Evolutionary conservation across 2,888 invertebrate genomes (phyloP).

Genomic region (Pollenia griseotomentosa): DNA sequence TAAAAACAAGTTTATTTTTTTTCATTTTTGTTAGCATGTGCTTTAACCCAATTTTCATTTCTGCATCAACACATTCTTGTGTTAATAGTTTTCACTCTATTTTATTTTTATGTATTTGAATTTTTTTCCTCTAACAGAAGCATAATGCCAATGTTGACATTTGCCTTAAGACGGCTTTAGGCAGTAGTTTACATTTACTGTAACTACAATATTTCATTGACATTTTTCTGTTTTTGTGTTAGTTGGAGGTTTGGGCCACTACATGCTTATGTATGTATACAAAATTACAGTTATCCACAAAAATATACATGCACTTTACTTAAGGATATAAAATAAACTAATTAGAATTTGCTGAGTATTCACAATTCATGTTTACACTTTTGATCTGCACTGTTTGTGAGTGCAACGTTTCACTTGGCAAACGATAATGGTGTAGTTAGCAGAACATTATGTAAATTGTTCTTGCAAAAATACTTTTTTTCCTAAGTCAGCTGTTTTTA

Average conservation of each 20-base stretch:
- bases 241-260: slow-evolving; percentile 2
- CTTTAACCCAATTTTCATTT: slow-evolving; percentile 63
- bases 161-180: slow-evolving; percentile 67
- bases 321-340: not conserved
- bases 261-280: not conserved
- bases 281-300: not conserved
- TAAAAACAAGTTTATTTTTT: slow-evolving; percentile 41
- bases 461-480: slow-evolving; percentile 33
- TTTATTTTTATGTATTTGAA: slow-evolving; percentile 35
- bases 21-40: slow-evolving; percentile 25
- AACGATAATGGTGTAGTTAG: slow-evolving; percentile 49
- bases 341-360: not conserved
- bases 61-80: slow-evolving; percentile 58
- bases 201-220: slow-evolving; percentile 61
- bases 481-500: not conserved
- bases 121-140: slow-evolving; percentile 41
- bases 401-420: slow-evolving; percentile 3
- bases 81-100: slow-evolving; percentile 63
- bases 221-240: slow-evolving; percentile 46
- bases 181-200: slow-evolving; percentile 60
- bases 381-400: not conserved
- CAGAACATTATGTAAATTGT: slow-evolving; percentile 55
- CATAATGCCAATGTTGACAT: slow-evolving; percentile 69
- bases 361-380: not conserved
- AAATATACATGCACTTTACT: not conserved